A percentile compares a stretch with the other conserved stretches of the same genome.
Evolutionary conservation across 2,797 vertebrate species (phyloP).

Genomic region (Dicrostonyx torquatus): DNA sequence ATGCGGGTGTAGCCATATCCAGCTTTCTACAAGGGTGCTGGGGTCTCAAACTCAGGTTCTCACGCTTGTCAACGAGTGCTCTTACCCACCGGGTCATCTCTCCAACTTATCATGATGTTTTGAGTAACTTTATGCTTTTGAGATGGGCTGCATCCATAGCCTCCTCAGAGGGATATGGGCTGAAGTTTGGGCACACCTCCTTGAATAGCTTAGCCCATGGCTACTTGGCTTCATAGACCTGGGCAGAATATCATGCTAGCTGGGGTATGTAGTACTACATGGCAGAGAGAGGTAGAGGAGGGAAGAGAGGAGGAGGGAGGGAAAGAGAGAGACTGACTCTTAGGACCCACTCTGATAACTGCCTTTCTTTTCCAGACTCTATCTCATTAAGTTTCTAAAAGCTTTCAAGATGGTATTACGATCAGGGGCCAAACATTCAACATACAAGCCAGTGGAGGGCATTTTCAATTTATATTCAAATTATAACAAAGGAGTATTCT

Average conservation of each 20-base stretch:
- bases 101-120: background rate
- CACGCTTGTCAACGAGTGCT: background rate
- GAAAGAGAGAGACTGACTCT: background rate
- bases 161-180: background rate
- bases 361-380: background rate
- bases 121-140: background rate
- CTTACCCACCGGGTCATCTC: background rate
- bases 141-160: background rate
- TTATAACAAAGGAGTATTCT: background rate
- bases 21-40: background rate
- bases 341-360: background rate
- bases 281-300: background rate
- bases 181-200: background rate
- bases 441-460: background rate
- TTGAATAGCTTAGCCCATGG: background rate
- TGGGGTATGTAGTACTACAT: background rate
- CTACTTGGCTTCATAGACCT: background rate
- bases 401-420: background rate
- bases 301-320: accelerated
- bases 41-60: background rate
- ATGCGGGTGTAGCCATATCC: too few species aligned
- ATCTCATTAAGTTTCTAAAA: background rate
- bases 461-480: background rate
- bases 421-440: background rate
- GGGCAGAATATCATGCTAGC: background rate